Evolutionary conservation across 2,888 invertebrate species (phyloP), one percentile per base, ranked within the genome.

Genomic region (Eupithecia insigniata): DNA sequence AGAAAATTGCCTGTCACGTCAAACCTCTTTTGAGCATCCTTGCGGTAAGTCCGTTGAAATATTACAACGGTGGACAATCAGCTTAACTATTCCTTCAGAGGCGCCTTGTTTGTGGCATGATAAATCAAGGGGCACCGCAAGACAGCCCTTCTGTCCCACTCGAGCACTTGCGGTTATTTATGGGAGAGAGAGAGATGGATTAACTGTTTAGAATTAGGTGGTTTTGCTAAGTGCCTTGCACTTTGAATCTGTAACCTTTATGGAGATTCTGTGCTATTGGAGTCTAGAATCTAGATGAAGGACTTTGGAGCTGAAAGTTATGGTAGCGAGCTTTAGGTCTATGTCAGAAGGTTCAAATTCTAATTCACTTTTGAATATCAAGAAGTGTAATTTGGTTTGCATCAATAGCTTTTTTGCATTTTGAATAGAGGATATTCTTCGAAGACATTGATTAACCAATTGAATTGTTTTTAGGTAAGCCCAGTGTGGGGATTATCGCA

Each of bases 121-220:
- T 93, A 93, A 92, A 92, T 92, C 92, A 93, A 87, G 90, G 81
- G 87, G 87, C 81, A 84, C 91, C 91, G 83, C 90, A 90, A 92
- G 91, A 90, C 77, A 76, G 76, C 83, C 80, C 83, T 55, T 83
- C 81, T 81, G 79, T 83, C 82, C 82, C 78, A 76, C 78, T 72
- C 72, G 69, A 58, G 43, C 66, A 71, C 58, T 68, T 70, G 77
- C 73, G 67, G 46, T 76, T 72, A 80, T 77, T 68, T 71, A 78
- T 70, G 55, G 55, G 80, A 67, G 71, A 46, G 69, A 75, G 66
- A 46, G 69, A 67, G 71, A 69, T 36, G 61, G 70, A 70, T 69
- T 36, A 66, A 61, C 28, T 62, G 58, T 69, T 71, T 67, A 69
- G 62, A 69, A 71, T 71, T 74, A 64, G 65, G 69, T 72, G 71